Evolutionary conservation across 1,140 invertebrate genomes (phyloP), one percentile per base, ranked within the genome.

Genomic region (Papilio machaon): DNA sequence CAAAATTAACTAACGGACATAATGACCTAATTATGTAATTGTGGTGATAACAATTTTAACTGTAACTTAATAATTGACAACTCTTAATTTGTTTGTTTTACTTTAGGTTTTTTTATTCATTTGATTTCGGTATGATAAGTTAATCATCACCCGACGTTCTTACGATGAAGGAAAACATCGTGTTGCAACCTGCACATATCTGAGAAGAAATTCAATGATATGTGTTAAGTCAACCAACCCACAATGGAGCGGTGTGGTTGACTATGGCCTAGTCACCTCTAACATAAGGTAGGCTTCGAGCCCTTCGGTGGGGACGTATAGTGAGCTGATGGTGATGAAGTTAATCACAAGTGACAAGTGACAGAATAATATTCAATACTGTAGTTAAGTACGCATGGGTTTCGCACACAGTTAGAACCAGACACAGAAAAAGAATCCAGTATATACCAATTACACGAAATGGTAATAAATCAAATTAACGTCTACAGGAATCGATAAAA

Each of bases 1-100:
- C 64, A 9, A 10, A 35, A 35, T 70, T 2, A 70, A 35, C 35
- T 30, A 35, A 70, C 64, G 64, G 64, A 70, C 64, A 70, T 70
- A 70, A 70, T 70, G 64, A 70, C 64, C 64, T 70, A 70, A 70
- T 70, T 70, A 38, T 35, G 30, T 35, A 5, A 64, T 64, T 70
- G 64, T 35, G 17, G 2, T 15, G 64, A 70, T 70, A 70, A 70
- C 64, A 35, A 35, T 13, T 67, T 35, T 15, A 67, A 67, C 13
- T 35, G 3, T 15, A 70, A 38, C 13, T 35, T 2, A 35, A 6
- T 35, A 67, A 38, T 35, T 6, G 15, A 70, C 30, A 70, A 70
- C 13, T 35, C 13, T 54, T 17, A 43, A 2, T 17, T 2, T 54
- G 13, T 13, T 64, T 3, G 23, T 64, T 70, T 35, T 13, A 35